phyloP scores from a whole-genome alignment of 2,797 vertebrate genomes.

The Premnoplex brunnescens region DNA sequence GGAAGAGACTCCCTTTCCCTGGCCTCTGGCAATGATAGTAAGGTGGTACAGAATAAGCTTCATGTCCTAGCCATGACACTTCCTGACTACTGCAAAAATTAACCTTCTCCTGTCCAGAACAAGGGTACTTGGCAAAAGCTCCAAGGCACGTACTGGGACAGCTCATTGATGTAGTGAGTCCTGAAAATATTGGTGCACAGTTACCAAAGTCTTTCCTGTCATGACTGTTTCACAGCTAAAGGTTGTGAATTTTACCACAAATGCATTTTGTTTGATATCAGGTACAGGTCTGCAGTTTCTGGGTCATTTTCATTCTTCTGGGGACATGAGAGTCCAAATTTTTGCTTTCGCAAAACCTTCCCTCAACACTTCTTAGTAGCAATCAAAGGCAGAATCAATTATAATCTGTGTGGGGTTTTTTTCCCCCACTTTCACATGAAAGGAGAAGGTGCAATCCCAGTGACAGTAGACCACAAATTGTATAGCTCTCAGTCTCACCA shows the following conservation, averaged over 20 bases:
- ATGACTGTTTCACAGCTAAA: not conserved
- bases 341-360: not conserved
- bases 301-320: rapidly evolving
- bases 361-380: not conserved
- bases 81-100: not conserved
- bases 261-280: not conserved
- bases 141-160: not conserved
- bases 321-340: not conserved
- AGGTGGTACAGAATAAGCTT: not conserved
- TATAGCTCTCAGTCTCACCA: not conserved
- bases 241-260: not conserved
- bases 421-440: not conserved
- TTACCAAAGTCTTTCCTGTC: not conserved
- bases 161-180: not conserved
- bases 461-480: not conserved
- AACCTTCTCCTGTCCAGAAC: not conserved
- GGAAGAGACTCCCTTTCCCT: not conserved
- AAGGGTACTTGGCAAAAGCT: not conserved
- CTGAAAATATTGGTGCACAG: not conserved
- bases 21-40: not conserved
- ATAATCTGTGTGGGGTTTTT: rapidly evolving
- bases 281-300: not conserved
- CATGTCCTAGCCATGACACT: too few species aligned
- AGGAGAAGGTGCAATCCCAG: not conserved
- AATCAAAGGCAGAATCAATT: not conserved